A percentile compares a stretch with the other conserved stretches of the same genome.
These are phyloP conservation scores for Leucozona laternaria DNA, from an alignment of 2,888 invertebrate species.

Conservation along the genomic window DNA sequence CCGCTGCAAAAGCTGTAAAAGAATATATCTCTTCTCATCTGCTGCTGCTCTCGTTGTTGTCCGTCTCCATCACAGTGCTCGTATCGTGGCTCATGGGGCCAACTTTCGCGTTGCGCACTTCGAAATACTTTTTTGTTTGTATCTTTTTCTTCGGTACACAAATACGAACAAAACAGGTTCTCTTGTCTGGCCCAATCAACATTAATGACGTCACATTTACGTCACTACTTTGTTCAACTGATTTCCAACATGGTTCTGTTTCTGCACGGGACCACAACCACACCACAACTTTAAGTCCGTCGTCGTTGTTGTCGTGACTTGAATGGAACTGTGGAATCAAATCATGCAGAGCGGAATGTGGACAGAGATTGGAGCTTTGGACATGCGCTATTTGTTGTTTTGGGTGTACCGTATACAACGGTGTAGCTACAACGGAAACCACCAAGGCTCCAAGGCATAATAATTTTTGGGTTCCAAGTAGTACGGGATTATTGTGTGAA, in stretches of 20 bases:
- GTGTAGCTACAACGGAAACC: constrained; percentile 17
- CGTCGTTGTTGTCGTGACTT: constrained; percentile 44
- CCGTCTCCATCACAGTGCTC: background rate
- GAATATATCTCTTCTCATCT: constrained; percentile 3
- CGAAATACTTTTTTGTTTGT: constrained; percentile 23
- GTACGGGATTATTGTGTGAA: constrained; percentile 47
- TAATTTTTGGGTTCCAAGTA: constrained; percentile 28
- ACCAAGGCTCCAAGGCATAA: constrained; percentile 25
- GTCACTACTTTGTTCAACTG: constrained; percentile 56
- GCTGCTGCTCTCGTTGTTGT: background rate
- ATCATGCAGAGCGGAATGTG: constrained; percentile 63
- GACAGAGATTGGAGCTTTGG: constrained; percentile 52
- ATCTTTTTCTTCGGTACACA: constrained; percentile 9
- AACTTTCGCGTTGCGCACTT: constrained; percentile 70
- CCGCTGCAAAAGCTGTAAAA: constrained; percentile 39
- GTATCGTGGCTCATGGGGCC: background rate
- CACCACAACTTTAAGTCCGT: constrained; percentile 12
- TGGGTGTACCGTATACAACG: constrained; percentile 4
- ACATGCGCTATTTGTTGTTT: constrained; percentile 66
- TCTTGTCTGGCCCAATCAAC: constrained; percentile 37
- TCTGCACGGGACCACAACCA: background rate
- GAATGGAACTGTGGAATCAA: constrained; percentile 36
- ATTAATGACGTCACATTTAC: constrained; percentile 64
- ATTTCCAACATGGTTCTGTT: constrained; percentile 41
- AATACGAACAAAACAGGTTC: constrained; percentile 47